Base-by-base conservation (phyloP, 2,888 invertebrate genomes). In the Notodonta dromedarius region DNA sequence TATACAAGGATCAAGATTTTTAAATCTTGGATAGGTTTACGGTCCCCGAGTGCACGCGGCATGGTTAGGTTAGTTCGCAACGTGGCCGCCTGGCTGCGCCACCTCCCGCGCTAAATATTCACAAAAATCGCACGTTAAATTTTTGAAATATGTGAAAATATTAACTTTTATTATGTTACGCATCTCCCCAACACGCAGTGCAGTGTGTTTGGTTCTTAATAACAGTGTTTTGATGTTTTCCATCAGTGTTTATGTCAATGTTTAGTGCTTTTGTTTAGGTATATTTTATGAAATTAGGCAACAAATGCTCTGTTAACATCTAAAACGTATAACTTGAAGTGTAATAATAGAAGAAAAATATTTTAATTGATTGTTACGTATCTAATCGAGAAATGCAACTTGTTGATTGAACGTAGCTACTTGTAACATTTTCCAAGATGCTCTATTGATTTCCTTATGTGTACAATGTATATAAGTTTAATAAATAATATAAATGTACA, bases 1-100 rank as follows among this genome's bases (percentile, higher is more conserved):
- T 48, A 56, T 55, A 46, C 79, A 83, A 89, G 88, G 76, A 91
- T 85, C 91, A 91, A 91, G 87, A 87, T 61, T 77, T 71, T 75
- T 80, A 66, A 69, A 69, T 61, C 73, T 66, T 71, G 69, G 72
- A 71, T 67, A 78, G 74, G 75, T 84, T 83, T 82, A 83, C 85
- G 86, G 85, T 71, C 79, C 79, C 85, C 76, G 83, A 77, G 79
- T 85, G 89, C 85, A 82, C 84, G 86, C 80, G 81, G 87, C 83
- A 86, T 88, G 88, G 90, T 90, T 88, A 92, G 91, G 90, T 92
- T 92, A 92, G 92, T 92, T 88, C 84, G 86, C 90, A 90, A 89
- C 91, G 91, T 89, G 93, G 87, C 82, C 87, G 91, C 90, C 79
- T 63, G 70, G 90, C 77, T 80, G 91, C 87, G 91, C 85, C 90